phyloP scores from a whole-genome alignment of 1,140 invertebrate species.

The Sesamia nonagrioides region DNA sequence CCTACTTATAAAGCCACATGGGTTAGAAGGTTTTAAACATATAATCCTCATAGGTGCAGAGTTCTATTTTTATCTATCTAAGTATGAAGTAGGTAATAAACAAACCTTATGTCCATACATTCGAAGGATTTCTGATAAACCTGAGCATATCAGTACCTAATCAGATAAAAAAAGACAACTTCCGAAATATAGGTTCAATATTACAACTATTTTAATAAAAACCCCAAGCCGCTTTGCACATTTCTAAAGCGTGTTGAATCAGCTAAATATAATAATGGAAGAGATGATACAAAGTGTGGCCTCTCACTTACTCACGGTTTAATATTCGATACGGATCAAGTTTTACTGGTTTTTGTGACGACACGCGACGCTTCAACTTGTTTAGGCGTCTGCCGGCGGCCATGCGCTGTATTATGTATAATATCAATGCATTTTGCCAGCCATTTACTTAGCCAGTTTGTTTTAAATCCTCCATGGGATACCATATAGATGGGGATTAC shows the following conservation, averaged over 20 bases:
- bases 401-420: slow-evolving; percentile 14
- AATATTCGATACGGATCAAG: slow-evolving; percentile 41
- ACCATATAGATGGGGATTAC: slow-evolving; percentile 1
- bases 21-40: background rate
- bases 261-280: slow-evolving; percentile 26
- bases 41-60: background rate
- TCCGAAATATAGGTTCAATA: no score
- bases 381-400: slow-evolving; percentile 11
- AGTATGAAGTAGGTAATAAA: no score
- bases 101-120: no score
- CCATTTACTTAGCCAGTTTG: slow-evolving; percentile 13
- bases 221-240: background rate
- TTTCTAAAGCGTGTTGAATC: slow-evolving; percentile 16
- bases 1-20: background rate
- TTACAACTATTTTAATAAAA: background rate
- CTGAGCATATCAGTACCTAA: no score
- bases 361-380: slow-evolving; percentile 36
- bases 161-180: no score
- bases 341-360: slow-evolving; percentile 42
- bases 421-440: slow-evolving; percentile 20
- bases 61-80: no score
- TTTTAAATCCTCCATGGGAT: background rate
- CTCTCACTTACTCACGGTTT: slow-evolving; percentile 22
- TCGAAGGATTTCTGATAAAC: no score
- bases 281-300: slow-evolving; percentile 27